These are phyloP conservation scores for Charanyca ferruginea DNA, from an alignment of 2,888 invertebrate species.

Conservation along the genomic window DNA sequence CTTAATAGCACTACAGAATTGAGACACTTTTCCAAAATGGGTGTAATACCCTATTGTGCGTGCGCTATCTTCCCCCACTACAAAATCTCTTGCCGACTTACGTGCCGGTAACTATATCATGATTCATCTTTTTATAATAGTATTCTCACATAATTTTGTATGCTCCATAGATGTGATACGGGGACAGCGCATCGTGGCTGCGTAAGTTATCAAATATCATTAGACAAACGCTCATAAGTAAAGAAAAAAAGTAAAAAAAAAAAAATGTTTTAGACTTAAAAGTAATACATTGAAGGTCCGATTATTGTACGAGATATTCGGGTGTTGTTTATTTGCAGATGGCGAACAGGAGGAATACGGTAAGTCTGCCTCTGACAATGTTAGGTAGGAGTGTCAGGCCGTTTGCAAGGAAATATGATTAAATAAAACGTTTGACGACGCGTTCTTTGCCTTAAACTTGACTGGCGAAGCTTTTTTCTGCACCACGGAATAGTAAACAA, in stretches of 20 bases:
- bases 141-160: constrained; percentile 52
- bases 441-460: constrained; percentile 16
- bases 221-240: constrained; percentile 37
- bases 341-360: constrained; percentile 51
- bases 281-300: constrained; percentile 54
- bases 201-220: constrained; percentile 64
- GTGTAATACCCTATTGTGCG: too few species aligned
- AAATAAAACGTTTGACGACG: background rate
- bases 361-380: constrained; percentile 53
- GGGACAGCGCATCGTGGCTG: constrained; percentile 57
- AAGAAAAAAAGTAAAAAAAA: constrained; percentile 52
- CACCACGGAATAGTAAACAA: constrained; percentile 21
- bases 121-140: constrained; percentile 2
- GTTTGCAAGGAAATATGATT: constrained; percentile 55
- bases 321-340: constrained; percentile 64
- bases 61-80: too few species aligned
- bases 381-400: constrained; percentile 54
- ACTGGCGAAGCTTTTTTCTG: constrained; percentile 21
- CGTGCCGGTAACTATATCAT: too few species aligned
- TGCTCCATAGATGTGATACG: constrained; percentile 61
- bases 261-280: constrained; percentile 49
- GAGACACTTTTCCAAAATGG: too few species aligned
- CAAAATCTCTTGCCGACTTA: too few species aligned
- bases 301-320: constrained; percentile 57
- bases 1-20: too few species aligned